A percentile compares a stretch with the other conserved stretches of the same genome.
Evolutionary conservation across 2,113 vertebrate genomes (phyloP).

Genomic region (Canis aureus): DNA sequence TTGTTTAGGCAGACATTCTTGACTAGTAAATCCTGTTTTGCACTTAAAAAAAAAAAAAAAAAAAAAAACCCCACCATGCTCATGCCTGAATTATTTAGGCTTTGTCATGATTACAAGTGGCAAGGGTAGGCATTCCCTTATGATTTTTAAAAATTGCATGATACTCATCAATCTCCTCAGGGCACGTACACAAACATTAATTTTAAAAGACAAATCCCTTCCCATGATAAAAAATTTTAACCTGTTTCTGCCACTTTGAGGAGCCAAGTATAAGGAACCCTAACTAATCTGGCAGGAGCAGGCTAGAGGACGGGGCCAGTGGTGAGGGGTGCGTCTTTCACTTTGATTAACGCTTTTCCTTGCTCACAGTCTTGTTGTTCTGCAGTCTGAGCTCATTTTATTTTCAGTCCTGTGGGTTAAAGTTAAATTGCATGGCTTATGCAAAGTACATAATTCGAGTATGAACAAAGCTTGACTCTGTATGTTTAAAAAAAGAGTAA

Average conservation of each 20-base stretch:
- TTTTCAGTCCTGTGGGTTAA: slow-evolving; percentile 65
- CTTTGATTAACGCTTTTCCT: slow-evolving; percentile 25
- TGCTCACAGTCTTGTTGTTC: background rate
- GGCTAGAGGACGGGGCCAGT: background rate
- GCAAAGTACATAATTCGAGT: slow-evolving; percentile 78
- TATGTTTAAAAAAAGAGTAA: slow-evolving; percentile 31
- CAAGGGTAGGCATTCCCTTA: slow-evolving; percentile 30
- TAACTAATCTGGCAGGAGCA: background rate
- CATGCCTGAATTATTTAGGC: slow-evolving; percentile 60
- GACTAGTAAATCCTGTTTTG: slow-evolving; percentile 70
- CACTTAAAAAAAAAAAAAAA: background rate
- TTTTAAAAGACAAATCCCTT: slow-evolving; percentile 31
- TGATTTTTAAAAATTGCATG: slow-evolving; percentile 6
- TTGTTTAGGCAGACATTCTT: slow-evolving; percentile 70
- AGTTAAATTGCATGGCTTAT: slow-evolving; percentile 77
- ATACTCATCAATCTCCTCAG: background rate
- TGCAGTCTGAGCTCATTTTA: slow-evolving; percentile 64
- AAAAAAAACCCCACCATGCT: background rate
- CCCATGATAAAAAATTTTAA: slow-evolving; percentile 2
- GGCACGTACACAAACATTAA: background rate
- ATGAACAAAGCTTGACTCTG: slow-evolving; percentile 66
- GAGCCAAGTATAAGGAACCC: background rate
- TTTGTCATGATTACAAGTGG: slow-evolving; percentile 56
- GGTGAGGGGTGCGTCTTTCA: background rate
- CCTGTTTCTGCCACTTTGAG: slow-evolving; percentile 42